phyloP scores from a whole-genome alignment of 2,113 vertebrate genomes.

The Saccopteryx leptura region DNA sequence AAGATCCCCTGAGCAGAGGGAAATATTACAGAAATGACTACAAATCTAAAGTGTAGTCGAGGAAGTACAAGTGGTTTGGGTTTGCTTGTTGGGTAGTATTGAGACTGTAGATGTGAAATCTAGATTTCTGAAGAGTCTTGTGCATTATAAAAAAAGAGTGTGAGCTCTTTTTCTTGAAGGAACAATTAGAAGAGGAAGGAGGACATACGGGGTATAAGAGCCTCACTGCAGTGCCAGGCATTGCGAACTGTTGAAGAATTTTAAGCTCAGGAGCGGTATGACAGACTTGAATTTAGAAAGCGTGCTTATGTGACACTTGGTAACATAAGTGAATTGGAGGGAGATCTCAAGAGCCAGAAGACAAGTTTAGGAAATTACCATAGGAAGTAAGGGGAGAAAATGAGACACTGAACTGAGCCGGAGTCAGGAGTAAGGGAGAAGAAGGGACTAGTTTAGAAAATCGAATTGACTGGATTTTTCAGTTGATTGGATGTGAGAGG shows the following conservation, averaged over 20 bases:
- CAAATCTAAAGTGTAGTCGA: background rate
- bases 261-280: background rate
- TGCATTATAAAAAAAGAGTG: background rate
- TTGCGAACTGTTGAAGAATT: background rate
- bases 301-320: background rate
- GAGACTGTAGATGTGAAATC: background rate
- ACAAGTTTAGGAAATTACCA: background rate
- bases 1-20: background rate
- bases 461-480: background rate
- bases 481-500: background rate
- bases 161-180: background rate
- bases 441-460: background rate
- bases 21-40: background rate
- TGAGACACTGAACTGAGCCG: background rate
- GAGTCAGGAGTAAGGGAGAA: background rate
- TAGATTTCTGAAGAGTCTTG: background rate
- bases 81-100: background rate
- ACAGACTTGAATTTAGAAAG: conserved; percentile 34
- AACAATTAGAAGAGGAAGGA: background rate
- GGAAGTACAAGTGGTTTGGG: background rate
- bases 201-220: background rate
- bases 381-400: background rate
- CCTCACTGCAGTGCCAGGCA: background rate
- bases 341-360: background rate
- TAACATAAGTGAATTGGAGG: background rate